Percentiles rank a stretch among this genome's conserved stretches.
Conservation (phyloP, 2,888 invertebrate genomes). For the Eupithecia dodoneata region DNA sequence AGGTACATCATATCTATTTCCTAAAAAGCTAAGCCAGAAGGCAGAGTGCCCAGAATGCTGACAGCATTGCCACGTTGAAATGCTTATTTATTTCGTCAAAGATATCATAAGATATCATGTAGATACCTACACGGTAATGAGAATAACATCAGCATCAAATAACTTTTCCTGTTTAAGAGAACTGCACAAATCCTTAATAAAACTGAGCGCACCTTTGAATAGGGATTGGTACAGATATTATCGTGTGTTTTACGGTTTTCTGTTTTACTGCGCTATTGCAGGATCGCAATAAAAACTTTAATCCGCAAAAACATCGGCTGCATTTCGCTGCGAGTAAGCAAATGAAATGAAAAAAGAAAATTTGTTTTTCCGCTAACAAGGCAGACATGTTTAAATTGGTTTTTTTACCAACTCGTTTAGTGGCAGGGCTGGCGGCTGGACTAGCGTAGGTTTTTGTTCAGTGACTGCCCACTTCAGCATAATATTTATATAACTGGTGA, state of each 20-base stretch:
- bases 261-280: constrained; percentile 32
- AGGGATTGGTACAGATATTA: constrained; percentile 10
- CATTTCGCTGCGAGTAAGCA: constrained; percentile 30
- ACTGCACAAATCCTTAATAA: neutral
- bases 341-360: constrained; percentile 24
- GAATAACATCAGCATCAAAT: neutral
- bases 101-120: no score
- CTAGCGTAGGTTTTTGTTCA: neutral
- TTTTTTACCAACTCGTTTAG: neutral
- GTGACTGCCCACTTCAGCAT: neutral
- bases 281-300: constrained; percentile 35
- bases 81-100: neutral
- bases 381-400: constrained; percentile 16
- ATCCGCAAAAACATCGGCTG: constrained; percentile 35
- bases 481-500: neutral
- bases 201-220: neutral
- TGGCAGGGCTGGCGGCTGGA: neutral
- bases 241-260: constrained; percentile 25
- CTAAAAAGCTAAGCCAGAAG: no score
- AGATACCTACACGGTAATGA: neutral
- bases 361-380: constrained; percentile 11
- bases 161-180: neutral
- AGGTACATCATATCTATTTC: no score
- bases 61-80: no score
- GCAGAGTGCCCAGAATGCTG: no score